Evolutionary conservation across 2,797 vertebrate species (phyloP).

Genomic region (Psittacula echo): DNA sequence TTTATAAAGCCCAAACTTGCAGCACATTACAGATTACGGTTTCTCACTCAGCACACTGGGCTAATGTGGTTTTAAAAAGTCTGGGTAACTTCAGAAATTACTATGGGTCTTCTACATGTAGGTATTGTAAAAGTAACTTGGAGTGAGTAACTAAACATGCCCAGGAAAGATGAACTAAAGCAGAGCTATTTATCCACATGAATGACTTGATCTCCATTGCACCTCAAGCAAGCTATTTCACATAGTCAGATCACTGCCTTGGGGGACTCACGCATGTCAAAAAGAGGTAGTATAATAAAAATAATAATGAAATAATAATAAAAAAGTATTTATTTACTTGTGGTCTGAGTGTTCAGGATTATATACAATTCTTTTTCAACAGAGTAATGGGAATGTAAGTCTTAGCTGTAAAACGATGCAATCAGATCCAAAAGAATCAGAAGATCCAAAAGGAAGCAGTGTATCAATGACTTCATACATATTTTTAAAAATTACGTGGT

Average conservation of each 20-base stretch:
- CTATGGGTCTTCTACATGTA: not conserved
- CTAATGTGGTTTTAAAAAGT: not conserved
- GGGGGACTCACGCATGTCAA: not conserved
- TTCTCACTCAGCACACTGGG: not conserved
- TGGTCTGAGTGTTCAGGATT: not conserved
- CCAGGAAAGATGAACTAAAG: not conserved
- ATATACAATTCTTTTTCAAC: not conserved
- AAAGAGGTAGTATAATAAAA: not conserved
- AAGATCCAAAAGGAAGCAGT: not conserved
- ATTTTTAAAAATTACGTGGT: not conserved
- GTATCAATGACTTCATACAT: not conserved
- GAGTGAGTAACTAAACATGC: not conserved
- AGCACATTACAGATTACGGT: not conserved
- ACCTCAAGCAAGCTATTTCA: not conserved
- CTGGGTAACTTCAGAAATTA: not conserved
- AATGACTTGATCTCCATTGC: not conserved
- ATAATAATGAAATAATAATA: not conserved
- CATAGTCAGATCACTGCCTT: not conserved
- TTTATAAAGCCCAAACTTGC: not conserved
- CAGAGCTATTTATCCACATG: not conserved
- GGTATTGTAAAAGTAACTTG: not conserved
- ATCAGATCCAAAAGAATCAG: not conserved
- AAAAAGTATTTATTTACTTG: not conserved
- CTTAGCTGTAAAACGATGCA: not conserved
- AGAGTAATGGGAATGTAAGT: not conserved